Evolutionary conservation across 2,888 invertebrate genomes (phyloP).

Genomic region (Lydus trimaculatus): DNA sequence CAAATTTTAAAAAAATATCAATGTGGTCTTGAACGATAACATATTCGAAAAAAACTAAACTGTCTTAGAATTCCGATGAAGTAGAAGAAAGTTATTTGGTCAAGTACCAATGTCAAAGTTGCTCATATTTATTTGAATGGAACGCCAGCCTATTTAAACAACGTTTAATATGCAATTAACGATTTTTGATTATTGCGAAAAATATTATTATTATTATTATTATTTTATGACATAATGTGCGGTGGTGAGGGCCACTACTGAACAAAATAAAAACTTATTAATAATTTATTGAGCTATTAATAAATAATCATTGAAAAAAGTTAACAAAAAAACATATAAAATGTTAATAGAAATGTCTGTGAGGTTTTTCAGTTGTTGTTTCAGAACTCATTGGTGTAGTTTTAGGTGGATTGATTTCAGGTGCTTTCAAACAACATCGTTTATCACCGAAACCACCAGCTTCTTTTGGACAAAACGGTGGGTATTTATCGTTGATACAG

Average conservation of each 20-base stretch:
- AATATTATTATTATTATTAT: constrained; percentile 10
- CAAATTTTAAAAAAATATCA: neutral
- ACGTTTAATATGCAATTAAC: constrained; percentile 19
- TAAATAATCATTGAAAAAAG: neutral
- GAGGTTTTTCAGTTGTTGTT: neutral
- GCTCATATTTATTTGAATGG: constrained; percentile 15
- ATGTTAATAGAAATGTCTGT: constrained; percentile 10
- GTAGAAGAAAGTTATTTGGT: constrained; percentile 26
- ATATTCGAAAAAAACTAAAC: neutral
- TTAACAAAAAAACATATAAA: neutral
- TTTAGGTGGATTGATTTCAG: constrained; percentile 40
- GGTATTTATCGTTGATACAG: constrained; percentile 69
- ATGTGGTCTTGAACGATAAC: neutral
- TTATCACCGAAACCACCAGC: constrained; percentile 66
- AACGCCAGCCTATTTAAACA: constrained; percentile 12
- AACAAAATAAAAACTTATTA: too few species aligned
- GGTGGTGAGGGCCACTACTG: too few species aligned
- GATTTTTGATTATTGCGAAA: neutral
- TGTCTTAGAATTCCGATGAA: constrained; percentile 15
- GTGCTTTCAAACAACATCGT: constrained; percentile 67
- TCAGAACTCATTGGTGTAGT: constrained; percentile 21
- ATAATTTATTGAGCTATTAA: neutral
- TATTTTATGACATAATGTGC: constrained; percentile 14
- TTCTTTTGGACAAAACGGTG: constrained; percentile 75
- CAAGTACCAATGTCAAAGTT: constrained; percentile 23